Base-by-base conservation (phyloP, 2,797 vertebrate species). In the Decapterus maruadsi region DNA sequence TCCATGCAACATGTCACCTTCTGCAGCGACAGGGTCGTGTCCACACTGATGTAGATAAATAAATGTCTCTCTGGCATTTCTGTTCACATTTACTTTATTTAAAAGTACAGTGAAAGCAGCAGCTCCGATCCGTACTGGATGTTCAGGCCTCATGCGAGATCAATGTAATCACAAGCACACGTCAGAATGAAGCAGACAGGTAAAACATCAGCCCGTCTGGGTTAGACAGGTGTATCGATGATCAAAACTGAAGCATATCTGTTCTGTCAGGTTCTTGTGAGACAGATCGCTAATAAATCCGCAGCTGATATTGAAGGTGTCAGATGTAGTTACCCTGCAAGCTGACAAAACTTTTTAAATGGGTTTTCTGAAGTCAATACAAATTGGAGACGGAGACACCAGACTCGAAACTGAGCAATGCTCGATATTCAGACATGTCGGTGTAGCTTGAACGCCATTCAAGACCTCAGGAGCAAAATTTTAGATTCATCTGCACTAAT, bases 31-130 rank as follows among this genome's bases (percentile, higher is more conserved):
- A 42, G 16, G 55, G 9, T 42, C 66, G 36, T 1, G 74, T 51
- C 16, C 69, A 72, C 68, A 56, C 16, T 72, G 34, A 72, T 26
- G 53, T 53, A 57, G 66, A 57, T 61, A 16, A 40, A 78, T 2
- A 38, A 10, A 8, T 36, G 6, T 36, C 50, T 46, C 19, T 50
- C 29, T 45, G 20, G n/a, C 12, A n/a, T 42, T 34, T 71, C 7
- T 45, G 0, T 57, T 68, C 40, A 66, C 56, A 51, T 46, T 46
- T 62, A 22, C 43, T 29, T 66, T 1, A 1, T 55, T 36, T 57
- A 4, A 16, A 31, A 11, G 17, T 65, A 10, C 60, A 31, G 20
- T 50, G 34, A 36, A 36, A 36, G 34, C 34, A 36, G 34, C 34
- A 36, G 34, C 34, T 36, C 34, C 34, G 34, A 36, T 36, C 34